These are phyloP conservation scores for Listronotus bonariensis DNA, from an alignment of 1,140 invertebrate species.

Conservation along the genomic window DNA sequence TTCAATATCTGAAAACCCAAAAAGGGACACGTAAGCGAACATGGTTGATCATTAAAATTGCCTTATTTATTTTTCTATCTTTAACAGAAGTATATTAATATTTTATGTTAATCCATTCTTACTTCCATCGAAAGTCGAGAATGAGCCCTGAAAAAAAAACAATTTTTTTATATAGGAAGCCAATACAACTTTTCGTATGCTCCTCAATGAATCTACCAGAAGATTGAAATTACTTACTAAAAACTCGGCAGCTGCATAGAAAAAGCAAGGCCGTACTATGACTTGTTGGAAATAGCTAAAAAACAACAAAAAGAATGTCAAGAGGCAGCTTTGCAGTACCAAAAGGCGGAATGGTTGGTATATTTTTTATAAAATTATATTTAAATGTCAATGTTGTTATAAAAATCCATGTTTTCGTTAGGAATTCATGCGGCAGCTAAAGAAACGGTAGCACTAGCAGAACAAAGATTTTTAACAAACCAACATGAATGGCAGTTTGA, in stretches of 20 bases:
- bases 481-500: conserved; percentile 84
- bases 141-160: no score
- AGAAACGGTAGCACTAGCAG: conserved; percentile 90
- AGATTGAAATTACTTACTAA: conserved; percentile 81
- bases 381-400: no score
- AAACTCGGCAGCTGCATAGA: conserved; percentile 87
- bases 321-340: conserved; percentile 88
- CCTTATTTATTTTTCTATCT: no score
- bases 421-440: conserved; percentile 91
- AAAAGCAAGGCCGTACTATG: conserved; percentile 90
- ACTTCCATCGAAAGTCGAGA: no score
- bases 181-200: conserved; percentile 79
- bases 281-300: conserved; percentile 70
- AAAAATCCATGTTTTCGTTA: conserved; percentile 42
- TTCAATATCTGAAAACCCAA: no score
- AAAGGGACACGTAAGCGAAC: no score
- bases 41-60: no score
- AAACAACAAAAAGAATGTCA: conserved; percentile 82
- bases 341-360: conserved; percentile 83
- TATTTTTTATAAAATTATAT: no score
- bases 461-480: conserved; percentile 83
- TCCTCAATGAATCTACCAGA: conserved; percentile 83
- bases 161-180: conserved; percentile 69
- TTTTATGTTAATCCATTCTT: no score
- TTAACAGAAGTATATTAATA: no score